phyloP scores from a whole-genome alignment of 2,888 invertebrate species.

The Tineola bisselliella region DNA sequence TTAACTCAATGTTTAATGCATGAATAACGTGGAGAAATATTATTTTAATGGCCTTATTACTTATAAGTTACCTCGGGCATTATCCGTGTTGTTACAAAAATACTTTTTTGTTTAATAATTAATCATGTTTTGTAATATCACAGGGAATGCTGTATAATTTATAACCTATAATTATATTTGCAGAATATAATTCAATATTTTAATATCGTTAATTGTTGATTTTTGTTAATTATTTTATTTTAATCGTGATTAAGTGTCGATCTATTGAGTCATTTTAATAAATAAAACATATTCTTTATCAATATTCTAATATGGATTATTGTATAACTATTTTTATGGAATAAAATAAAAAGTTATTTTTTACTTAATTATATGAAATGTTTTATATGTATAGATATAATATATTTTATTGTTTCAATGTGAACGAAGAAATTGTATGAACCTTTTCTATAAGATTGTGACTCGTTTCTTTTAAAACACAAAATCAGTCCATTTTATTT shows the following conservation, averaged over 20 bases:
- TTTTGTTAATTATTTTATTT: conserved; percentile 7
- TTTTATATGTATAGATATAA: conserved; percentile 8
- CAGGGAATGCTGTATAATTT: background rate
- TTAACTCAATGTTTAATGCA: too few relatives aligned
- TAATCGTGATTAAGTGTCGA: background rate
- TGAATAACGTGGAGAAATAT: background rate
- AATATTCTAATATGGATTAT: background rate
- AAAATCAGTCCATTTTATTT: conserved; percentile 50
- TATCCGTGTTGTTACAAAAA: background rate
- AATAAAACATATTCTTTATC: background rate
- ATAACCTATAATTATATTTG: background rate
- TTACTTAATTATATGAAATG: background rate
- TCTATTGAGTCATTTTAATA: background rate
- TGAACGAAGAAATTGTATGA: background rate
- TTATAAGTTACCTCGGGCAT: conserved; percentile 6
- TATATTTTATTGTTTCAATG: conserved; percentile 4
- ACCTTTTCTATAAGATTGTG: background rate
- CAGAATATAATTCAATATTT: background rate
- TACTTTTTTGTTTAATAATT: background rate
- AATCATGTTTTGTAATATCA: background rate
- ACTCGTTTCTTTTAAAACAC: background rate
- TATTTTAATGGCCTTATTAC: conserved; percentile 1
- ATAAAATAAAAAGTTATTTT: background rate
- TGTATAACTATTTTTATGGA: background rate
- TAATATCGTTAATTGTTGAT: conserved; percentile 7